Conservation (phyloP, 2,797 vertebrate species). For the Esox masquinongy region DNA sequence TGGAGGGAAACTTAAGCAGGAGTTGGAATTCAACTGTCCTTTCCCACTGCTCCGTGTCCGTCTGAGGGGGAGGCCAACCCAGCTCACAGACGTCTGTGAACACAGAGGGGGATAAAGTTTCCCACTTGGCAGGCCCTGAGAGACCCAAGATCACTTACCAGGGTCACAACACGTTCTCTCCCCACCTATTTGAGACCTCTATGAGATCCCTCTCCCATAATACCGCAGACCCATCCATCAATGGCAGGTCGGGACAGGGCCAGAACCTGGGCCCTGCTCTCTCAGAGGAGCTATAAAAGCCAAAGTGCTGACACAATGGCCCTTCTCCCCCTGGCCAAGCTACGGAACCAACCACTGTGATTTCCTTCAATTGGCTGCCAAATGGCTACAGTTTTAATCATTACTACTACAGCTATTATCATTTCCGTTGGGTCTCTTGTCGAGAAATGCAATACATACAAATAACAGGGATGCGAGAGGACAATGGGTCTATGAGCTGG, state of each 20-base stretch:
- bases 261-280: conserved; percentile 57
- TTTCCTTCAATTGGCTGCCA: conserved; percentile 52
- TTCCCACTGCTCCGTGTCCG: conserved; percentile 35
- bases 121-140: neutral
- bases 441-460: conserved; percentile 24
- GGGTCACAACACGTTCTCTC: conserved; percentile 26
- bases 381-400: conserved; percentile 63
- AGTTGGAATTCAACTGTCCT: conserved; percentile 51
- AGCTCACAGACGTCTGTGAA: conserved; percentile 41
- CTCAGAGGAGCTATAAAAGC: conserved; percentile 73
- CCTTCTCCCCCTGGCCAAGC: conserved; percentile 57
- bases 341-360: conserved; percentile 33
- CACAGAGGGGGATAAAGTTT: conserved; percentile 23
- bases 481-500: conserved; percentile 49
- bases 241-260: conserved; percentile 56
- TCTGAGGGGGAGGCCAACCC: conserved; percentile 1
- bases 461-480: conserved; percentile 53
- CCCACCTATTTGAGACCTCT: conserved; percentile 52
- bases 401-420: conserved; percentile 44
- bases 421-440: conserved; percentile 24
- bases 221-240: conserved; percentile 69
- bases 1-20: conserved; percentile 45
- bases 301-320: conserved; percentile 73
- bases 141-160: neutral
- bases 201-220: conserved; percentile 43